A percentile compares a stretch with the other conserved stretches of the same genome.
Conservation (phyloP, 2,888 invertebrate species). For the Nipponacmea schrenckii region DNA sequence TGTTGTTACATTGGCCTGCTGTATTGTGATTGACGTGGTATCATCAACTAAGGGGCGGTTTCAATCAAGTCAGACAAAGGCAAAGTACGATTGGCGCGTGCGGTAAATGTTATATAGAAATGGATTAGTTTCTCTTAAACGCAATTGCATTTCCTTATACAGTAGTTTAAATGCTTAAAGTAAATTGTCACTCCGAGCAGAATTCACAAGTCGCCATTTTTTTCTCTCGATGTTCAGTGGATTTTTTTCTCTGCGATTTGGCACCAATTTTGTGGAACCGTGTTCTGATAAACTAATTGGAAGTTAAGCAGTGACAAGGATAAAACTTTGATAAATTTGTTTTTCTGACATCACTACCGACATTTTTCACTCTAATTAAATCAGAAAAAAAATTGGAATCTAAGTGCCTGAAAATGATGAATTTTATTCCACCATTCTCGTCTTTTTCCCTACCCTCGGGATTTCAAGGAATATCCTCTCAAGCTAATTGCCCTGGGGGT, state of each 20-base stretch:
- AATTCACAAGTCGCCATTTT: no score
- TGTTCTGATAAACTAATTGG: no score
- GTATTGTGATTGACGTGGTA: not conserved
- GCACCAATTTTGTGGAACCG: no score
- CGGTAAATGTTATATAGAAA: constrained; percentile 6
- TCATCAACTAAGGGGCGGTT: constrained; percentile 2
- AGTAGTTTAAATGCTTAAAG: not conserved
- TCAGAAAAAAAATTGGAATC: not conserved
- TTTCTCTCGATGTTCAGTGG: no score
- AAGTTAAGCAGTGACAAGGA: no score
- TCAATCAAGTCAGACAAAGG: constrained; percentile 2
- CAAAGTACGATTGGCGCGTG: constrained; percentile 1
- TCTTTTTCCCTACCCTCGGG: not conserved
- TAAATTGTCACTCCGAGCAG: no score
- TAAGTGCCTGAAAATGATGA: not conserved
- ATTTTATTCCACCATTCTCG: constrained; percentile 1
- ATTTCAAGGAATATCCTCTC: not conserved
- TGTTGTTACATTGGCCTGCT: constrained; percentile 7
- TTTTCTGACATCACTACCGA: no score
- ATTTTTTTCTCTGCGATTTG: no score
- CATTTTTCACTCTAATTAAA: no score
- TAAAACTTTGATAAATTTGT: no score
- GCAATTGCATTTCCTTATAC: constrained; percentile 7
- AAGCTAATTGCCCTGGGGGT: not conserved
- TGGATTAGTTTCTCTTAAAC: not conserved